These are phyloP conservation scores for Leptura quadrifasciata DNA, from an alignment of 2,888 invertebrate genomes.

Conservation along the genomic window DNA sequence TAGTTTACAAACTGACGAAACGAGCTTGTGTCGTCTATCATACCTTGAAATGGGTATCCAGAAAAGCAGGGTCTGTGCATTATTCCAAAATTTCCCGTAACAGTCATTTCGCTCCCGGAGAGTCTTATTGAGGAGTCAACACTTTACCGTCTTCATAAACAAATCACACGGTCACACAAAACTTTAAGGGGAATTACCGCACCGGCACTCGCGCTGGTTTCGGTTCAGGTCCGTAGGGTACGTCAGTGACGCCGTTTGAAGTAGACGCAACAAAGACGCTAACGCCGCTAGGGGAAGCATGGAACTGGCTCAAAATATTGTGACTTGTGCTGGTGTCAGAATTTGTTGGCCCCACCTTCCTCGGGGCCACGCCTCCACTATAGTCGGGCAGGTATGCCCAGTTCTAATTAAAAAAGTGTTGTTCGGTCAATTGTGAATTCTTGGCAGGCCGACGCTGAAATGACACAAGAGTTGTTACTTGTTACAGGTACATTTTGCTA, in stretches of 20 bases:
- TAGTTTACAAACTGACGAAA: no score
- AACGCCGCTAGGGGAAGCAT: slow-evolving; percentile 38
- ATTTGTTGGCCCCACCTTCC: slow-evolving; percentile 42
- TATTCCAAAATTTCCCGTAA: slow-evolving; percentile 73
- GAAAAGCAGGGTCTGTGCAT: slow-evolving; percentile 74
- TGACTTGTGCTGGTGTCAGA: slow-evolving; percentile 61
- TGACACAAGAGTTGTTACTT: background rate
- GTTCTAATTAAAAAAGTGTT: slow-evolving; percentile 18
- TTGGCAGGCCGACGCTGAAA: background rate
- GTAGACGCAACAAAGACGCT: background rate
- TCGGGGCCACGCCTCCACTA: slow-evolving; percentile 57
- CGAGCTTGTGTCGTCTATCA: background rate
- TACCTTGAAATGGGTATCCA: slow-evolving; percentile 74
- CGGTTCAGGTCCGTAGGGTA: background rate
- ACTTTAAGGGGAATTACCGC: background rate
- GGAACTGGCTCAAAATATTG: slow-evolving; percentile 63
- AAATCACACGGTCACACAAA: slow-evolving; percentile 11
- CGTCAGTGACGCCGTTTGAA: background rate
- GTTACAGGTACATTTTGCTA: background rate
- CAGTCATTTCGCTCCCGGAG: slow-evolving; percentile 68
- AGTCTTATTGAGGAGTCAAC: slow-evolving; percentile 1
- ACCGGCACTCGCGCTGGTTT: background rate
- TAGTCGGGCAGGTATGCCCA: slow-evolving; percentile 29
- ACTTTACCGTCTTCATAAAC: slow-evolving; percentile 28
- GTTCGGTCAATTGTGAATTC: background rate